Base-by-base conservation (phyloP, 2,888 invertebrate genomes). In the Acanthoscelides obtectus region DNA sequence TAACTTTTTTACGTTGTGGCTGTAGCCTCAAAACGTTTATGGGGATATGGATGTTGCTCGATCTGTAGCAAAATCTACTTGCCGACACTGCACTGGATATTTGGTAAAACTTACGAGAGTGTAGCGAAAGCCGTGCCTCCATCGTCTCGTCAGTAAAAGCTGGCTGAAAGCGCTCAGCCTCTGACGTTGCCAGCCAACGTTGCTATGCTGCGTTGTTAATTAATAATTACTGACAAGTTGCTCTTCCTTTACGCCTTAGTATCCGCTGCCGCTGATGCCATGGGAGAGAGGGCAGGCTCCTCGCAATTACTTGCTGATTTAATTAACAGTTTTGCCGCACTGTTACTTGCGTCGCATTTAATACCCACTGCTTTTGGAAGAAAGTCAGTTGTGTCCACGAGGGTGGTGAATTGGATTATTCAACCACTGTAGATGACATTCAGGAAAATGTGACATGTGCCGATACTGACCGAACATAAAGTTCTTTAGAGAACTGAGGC, bases 151-250 rank as follows among this genome's bases (percentile, higher is more conserved):
- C 25, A 86, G 86, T 86, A 86, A 86, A 86, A 86, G 86, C 86
- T 83, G 84, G 83, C 84, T 86, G 85, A 85, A 85, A 86, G 86
- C 84, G 84, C 45, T 45, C 45, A n/a, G n/a, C n/a, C 3, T 45
- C 8, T 45, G 45, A 45, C 45, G 45, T 45, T 45, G 45, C 45
- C 45, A 45, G 45, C 45, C 25, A 25, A 25, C 25, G 25, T 25
- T 25, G 45, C 45, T 45, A 12, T 12, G 45, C 45, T 45, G 45
- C 82, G 84, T 85, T 86, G 86, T 86, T 86, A 86, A 86, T 86
- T 86, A 86, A 86, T 86, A 86, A 86, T 86, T 86, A 86, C 86
- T 85, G 86, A 85, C 86, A 86, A 86, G 86, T 84, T 85, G 86
- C 86, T 86, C 85, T 84, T 85, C 85, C 85, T 85, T 85, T 85